phyloP scores from a whole-genome alignment of 2,888 invertebrate genomes.

The Drosophila neutralis region DNA sequence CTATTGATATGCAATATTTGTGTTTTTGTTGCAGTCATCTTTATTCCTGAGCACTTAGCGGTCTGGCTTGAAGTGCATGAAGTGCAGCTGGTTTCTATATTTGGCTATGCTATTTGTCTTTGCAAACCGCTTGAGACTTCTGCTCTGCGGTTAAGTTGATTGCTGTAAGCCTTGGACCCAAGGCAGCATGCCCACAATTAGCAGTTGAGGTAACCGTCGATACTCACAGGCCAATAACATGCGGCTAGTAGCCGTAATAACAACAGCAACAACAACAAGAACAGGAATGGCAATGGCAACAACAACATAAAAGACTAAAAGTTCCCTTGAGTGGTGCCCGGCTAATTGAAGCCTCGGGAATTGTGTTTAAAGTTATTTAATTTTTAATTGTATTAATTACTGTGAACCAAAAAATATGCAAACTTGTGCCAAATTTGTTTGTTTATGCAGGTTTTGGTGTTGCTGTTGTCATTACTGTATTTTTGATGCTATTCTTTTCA shows the following conservation, averaged over 20 bases:
- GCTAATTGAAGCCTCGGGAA: constrained; percentile 58
- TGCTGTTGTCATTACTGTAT: background rate
- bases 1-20: constrained; percentile 72
- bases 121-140: constrained; percentile 8
- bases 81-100: constrained; percentile 25
- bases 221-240: constrained; percentile 57
- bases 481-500: constrained; percentile 22
- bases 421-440: constrained; percentile 61
- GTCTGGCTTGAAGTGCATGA: constrained; percentile 38
- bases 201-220: constrained; percentile 48
- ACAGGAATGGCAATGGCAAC: constrained; percentile 4
- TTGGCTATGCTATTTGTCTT: constrained; percentile 6
- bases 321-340: constrained; percentile 30
- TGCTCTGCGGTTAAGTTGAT: constrained; percentile 43
- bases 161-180: constrained; percentile 43
- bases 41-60: constrained; percentile 36
- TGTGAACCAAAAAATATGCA: constrained; percentile 40
- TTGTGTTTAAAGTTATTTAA: constrained; percentile 70
- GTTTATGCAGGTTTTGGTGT: constrained; percentile 62
- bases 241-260: constrained; percentile 34
- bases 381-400: constrained; percentile 76
- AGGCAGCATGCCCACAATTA: constrained; percentile 55
- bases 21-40: constrained; percentile 53
- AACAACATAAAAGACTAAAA: constrained; percentile 13
- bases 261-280: constrained; percentile 8